Evolutionary conservation across 1,140 invertebrate species (phyloP).

Genomic region (Drosophila nebulosa): DNA sequence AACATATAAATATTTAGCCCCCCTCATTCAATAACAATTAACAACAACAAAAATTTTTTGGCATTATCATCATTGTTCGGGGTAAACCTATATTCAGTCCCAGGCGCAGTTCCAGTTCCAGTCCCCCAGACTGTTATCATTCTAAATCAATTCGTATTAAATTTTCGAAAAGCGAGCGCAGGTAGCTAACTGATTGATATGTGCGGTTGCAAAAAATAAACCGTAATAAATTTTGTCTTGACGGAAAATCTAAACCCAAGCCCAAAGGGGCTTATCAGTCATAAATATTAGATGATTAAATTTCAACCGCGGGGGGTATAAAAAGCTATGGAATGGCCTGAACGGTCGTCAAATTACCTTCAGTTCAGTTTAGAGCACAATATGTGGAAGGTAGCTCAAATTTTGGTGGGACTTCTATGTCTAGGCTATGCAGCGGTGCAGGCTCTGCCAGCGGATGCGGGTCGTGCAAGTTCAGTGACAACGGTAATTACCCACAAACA

Average conservation of each 20-base stretch:
- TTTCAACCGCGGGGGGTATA: constrained; percentile 38
- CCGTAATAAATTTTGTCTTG: constrained; percentile 27
- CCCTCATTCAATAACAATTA: not conserved
- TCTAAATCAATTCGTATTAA: constrained; percentile 24
- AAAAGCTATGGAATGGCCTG: constrained; percentile 26
- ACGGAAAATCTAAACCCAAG: constrained; percentile 8
- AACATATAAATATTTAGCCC: not conserved
- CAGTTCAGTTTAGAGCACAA: not conserved
- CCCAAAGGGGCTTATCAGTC: constrained; percentile 49
- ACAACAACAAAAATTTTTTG: not conserved
- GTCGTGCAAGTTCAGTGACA: constrained; percentile 42
- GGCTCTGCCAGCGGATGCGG: constrained; percentile 43
- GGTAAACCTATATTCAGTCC: no score
- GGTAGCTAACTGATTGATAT: constrained; percentile 19
- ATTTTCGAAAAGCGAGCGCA: constrained; percentile 25
- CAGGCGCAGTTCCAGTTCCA: not conserved
- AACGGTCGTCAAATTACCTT: constrained; percentile 21
- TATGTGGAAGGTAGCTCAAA: constrained; percentile 14
- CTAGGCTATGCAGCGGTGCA: constrained; percentile 15
- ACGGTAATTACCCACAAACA: constrained; percentile 26
- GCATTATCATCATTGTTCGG: not conserved
- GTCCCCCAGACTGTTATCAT: not conserved
- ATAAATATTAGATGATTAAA: not conserved
- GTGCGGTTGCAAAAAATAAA: constrained; percentile 29
- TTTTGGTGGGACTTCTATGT: constrained; percentile 25